Evolutionary conservation across 2,888 invertebrate species (phyloP), one percentile per base, ranked within the genome.

Genomic region (Lysandra coridon): DNA sequence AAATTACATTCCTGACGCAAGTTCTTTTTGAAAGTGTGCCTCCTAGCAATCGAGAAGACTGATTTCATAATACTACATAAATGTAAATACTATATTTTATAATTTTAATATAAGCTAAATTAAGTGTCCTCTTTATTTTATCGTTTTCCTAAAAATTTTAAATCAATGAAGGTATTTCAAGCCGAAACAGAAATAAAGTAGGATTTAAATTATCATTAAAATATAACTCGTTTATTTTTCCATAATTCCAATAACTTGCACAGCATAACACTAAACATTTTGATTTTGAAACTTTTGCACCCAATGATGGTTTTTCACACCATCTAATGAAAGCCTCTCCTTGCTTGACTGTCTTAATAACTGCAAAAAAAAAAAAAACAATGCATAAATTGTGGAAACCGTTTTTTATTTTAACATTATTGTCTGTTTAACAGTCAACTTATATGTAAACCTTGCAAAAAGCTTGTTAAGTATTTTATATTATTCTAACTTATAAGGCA

Each of bases 251-350:
- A 33, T 37, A 64, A 30, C 30, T 17, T 37, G 5, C 17, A 69
- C 69, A 33, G 33, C 33, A 69, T 33, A 37, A 69, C 30, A 69
- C 69, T 44, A 74, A 74, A 74, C 44, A 44, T 6, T 84, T 40
- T 83, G 73, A 40, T 17, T 84, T 40, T 83, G 75, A 82, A 89
- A 91, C 80, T 91, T 84, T 83, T 89, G 88, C 64, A 97, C 95
- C 97, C 97, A 97, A 6, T 94, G 94, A 89, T 98, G 98, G n/a
- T 90, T 93, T 91, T 97, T 96, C 0, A 98, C 97, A 78, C 95
- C 95, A 1, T 95, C 92, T 74, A 98, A 89, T 5, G 96, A 95
- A 37, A 98, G 88, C 81, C 98, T 95, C 1, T 96, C 95, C 83
- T 94, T 91, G 78, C 96, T 96, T 73, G 96, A 92, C 82, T 95